Evolutionary conservation across 2,113 vertebrate species (phyloP).

Genomic region (Leptosomus discolor): DNA sequence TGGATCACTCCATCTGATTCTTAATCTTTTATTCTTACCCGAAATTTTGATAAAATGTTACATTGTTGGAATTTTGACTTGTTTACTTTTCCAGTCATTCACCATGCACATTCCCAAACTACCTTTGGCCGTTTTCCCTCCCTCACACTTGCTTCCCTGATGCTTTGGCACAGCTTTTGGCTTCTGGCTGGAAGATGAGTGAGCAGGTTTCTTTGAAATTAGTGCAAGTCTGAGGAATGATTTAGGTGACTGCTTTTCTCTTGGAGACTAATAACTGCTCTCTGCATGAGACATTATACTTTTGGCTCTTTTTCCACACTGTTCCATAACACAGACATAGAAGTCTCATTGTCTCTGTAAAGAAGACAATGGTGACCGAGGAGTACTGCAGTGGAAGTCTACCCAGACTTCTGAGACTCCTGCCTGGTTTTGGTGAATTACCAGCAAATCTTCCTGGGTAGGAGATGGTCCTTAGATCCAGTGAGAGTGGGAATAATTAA

Average conservation of each 20-base stretch:
- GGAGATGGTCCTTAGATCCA: background rate
- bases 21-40: background rate
- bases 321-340: background rate
- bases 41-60: background rate
- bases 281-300: constrained; percentile 3
- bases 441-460: background rate
- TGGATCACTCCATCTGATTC: background rate
- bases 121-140: background rate
- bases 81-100: constrained; percentile 10
- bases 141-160: background rate
- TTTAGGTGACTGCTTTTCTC: constrained; percentile 56
- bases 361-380: background rate
- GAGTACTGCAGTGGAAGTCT: background rate
- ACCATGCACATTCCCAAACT: background rate
- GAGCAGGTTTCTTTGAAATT: constrained; percentile 53
- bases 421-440: background rate
- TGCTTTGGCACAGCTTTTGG: constrained; percentile 37
- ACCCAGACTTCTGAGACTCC: background rate
- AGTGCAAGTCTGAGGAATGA: constrained; percentile 45
- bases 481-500: constrained; percentile 14
- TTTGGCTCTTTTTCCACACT: constrained; percentile 11
- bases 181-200: constrained; percentile 43
- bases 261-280: constrained; percentile 16
- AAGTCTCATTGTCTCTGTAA: constrained; percentile 12
- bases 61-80: background rate